Conservation (phyloP, 2,797 vertebrate genomes). For the Takifugu ocellatus region DNA sequence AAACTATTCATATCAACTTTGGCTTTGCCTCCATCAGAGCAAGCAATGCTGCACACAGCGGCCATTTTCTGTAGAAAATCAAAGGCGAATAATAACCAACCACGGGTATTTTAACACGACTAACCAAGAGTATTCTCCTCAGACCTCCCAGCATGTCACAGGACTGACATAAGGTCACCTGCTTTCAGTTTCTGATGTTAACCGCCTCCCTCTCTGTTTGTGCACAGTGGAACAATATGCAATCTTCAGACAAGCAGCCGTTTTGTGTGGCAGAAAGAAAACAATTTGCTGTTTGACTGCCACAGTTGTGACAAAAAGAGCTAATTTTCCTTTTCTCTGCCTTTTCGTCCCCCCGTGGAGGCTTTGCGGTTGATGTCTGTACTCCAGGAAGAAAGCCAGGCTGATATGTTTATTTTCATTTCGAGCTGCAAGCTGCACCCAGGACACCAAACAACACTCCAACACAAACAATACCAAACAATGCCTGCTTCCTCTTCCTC, state of each 20-base stretch:
- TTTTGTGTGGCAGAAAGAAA: constrained; percentile 22
- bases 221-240: constrained; percentile 15
- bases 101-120: constrained; percentile 23
- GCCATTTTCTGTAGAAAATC: constrained; percentile 31
- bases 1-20: constrained; percentile 62
- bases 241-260: constrained; percentile 18
- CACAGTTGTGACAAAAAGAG: constrained; percentile 37
- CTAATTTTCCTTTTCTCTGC: constrained; percentile 15
- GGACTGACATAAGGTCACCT: background rate
- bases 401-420: constrained; percentile 44
- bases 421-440: constrained; percentile 29
- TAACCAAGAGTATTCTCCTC: constrained; percentile 19
- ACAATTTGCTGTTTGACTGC: constrained; percentile 20
- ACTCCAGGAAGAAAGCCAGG: constrained; percentile 26
- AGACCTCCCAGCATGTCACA: constrained; percentile 9
- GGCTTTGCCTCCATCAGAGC: constrained; percentile 60
- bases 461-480: background rate
- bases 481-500: constrained; percentile 20
- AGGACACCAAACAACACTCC: constrained; percentile 29
- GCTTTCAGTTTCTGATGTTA: constrained; percentile 2
- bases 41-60: constrained; percentile 47
- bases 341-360: constrained; percentile 12
- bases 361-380: constrained; percentile 34
- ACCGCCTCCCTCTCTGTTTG: constrained; percentile 9
- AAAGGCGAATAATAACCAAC: background rate